phyloP scores from a whole-genome alignment of 2,797 vertebrate genomes.

The Anguilla anguilla region DNA sequence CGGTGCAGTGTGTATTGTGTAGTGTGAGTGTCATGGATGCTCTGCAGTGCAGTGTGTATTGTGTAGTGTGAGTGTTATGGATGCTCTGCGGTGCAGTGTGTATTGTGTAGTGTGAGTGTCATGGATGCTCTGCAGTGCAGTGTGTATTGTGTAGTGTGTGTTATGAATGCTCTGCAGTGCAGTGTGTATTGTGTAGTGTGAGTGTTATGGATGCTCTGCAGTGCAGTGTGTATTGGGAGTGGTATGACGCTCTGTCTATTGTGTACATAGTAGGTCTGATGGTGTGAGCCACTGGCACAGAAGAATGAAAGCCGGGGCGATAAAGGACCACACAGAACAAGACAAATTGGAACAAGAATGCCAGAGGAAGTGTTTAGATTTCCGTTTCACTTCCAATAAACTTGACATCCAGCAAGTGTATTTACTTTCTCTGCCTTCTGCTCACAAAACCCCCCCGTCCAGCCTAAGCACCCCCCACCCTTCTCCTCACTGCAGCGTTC shows the following conservation, averaged over 20 bases:
- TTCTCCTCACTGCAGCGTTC: slow-evolving; percentile 61
- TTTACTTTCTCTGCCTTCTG: slow-evolving; percentile 32
- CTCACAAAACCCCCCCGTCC: slow-evolving; percentile 43
- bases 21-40: not conserved
- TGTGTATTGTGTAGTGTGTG: not conserved
- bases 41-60: not conserved
- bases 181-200: not conserved
- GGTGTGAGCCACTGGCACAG: not conserved
- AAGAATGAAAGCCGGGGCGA: slow-evolving; percentile 16
- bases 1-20: not conserved
- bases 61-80: not conserved
- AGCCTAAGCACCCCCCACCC: slow-evolving; percentile 38
- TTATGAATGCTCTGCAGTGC: not conserved
- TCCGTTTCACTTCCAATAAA: slow-evolving; percentile 61
- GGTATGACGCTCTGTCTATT: not conserved
- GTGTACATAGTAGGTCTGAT: slow-evolving; percentile 6
- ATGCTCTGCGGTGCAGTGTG: not conserved
- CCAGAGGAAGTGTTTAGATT: slow-evolving; percentile 54
- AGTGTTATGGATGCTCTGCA: no score
- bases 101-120: no score
- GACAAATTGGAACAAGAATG: slow-evolving; percentile 39
- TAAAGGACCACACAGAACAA: slow-evolving; percentile 46
- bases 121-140: no score
- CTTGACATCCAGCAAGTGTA: slow-evolving; percentile 47
- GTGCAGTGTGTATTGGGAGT: not conserved